A percentile compares a stretch with the other conserved stretches of the same genome.
Evolutionary conservation across 2,797 vertebrate species (phyloP).

Genomic region (Ctenochaetus hawaiiensis): DNA sequence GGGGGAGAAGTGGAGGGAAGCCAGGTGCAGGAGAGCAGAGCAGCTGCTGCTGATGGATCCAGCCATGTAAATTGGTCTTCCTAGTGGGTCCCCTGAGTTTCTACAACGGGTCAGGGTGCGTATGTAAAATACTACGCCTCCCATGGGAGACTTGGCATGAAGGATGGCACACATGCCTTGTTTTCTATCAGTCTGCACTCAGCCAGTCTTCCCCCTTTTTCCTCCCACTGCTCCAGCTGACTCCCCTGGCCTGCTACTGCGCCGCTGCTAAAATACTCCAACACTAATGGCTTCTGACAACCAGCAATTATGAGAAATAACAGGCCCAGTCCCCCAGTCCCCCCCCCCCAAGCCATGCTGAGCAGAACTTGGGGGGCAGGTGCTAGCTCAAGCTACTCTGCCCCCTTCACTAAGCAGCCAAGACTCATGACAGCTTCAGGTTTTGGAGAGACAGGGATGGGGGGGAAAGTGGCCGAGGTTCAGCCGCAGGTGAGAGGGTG

Average conservation of each 20-base stretch:
- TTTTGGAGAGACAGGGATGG: constrained; percentile 9
- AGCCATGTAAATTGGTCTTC: constrained; percentile 53
- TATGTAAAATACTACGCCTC: constrained; percentile 52
- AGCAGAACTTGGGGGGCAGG: constrained; percentile 56
- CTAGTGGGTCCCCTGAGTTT: constrained; percentile 34
- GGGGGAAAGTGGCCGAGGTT: constrained; percentile 9
- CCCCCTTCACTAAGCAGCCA: constrained; percentile 49
- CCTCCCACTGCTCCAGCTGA: constrained; percentile 70
- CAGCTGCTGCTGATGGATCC: constrained; percentile 62
- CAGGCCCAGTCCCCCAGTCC: constrained; percentile 65
- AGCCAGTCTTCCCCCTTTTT: constrained; percentile 40
- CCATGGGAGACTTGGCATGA: constrained; percentile 31
- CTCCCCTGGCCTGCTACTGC: constrained; percentile 59
- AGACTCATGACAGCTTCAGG: constrained; percentile 53
- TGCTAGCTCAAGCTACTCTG: constrained; percentile 49
- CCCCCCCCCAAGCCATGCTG: constrained; percentile 46
- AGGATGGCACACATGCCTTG: constrained; percentile 43
- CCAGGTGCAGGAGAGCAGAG: constrained; percentile 30
- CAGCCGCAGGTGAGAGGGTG: constrained; percentile 41
- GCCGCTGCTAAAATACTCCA: constrained; percentile 64
- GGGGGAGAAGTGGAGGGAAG: constrained; percentile 21
- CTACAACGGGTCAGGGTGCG: constrained; percentile 54
- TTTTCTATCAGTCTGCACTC: constrained; percentile 65
- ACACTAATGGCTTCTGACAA: constrained; percentile 84
- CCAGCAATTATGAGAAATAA: constrained; percentile 82